Evolutionary conservation across 1,140 invertebrate genomes (phyloP).

Genomic region (Eubasilissa regina): DNA sequence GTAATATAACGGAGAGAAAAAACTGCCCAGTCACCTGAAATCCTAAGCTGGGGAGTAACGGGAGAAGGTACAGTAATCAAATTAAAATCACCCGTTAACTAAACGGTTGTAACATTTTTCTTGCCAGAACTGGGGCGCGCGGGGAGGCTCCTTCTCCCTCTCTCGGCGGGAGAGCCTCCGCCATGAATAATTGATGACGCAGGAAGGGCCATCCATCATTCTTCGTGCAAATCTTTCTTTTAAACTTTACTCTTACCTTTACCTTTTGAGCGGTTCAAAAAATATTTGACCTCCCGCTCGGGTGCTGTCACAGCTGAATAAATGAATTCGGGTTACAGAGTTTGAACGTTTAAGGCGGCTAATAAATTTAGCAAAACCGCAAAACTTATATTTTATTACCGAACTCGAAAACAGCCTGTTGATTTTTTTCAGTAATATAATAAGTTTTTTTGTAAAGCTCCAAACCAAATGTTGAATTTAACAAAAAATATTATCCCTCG

Average conservation of each 20-base stretch:
- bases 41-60: constrained; percentile 35
- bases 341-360: constrained; percentile 28
- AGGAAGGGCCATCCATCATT: constrained; percentile 58
- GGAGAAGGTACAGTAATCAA: constrained; percentile 47
- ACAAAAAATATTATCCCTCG: too few species aligned
- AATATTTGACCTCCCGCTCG: constrained; percentile 40
- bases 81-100: constrained; percentile 52
- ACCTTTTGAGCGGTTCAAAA: constrained; percentile 54
- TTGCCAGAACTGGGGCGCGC: constrained; percentile 32
- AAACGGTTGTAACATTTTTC: constrained; percentile 53
- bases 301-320: constrained; percentile 42
- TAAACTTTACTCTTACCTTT: constrained; percentile 58
- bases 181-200: constrained; percentile 60
- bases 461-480: too few species aligned
- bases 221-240: constrained; percentile 59
- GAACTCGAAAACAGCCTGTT: constrained; percentile 22
- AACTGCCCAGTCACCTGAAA: constrained; percentile 36
- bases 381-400: constrained; percentile 24
- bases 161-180: background rate
- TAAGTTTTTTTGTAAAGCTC: background rate
- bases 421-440: background rate
- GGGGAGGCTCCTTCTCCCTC: constrained; percentile 1
- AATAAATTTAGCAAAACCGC: constrained; percentile 30
- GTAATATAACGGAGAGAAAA: constrained; percentile 41
- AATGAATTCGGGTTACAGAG: constrained; percentile 24